Evolutionary conservation across 1,140 invertebrate genomes (phyloP), one percentile per base, ranked within the genome.

Genomic region (Drosophila grimshawi): DNA sequence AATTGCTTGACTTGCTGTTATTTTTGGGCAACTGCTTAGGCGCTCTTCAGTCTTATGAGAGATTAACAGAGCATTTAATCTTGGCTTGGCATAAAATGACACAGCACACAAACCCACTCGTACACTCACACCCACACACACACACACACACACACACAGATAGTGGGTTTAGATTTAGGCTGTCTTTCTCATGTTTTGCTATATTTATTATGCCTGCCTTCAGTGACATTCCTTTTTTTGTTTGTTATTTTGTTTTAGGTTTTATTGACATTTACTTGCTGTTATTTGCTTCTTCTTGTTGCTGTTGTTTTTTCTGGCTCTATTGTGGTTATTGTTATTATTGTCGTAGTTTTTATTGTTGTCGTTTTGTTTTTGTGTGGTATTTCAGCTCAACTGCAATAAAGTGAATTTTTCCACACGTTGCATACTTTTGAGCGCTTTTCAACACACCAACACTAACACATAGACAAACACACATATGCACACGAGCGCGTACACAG

Each of bases 181-280:
- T 61, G 57, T 33, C 62, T 45, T 53, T 48, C 56, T 61, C 4
- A 32, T 67, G 39, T 55, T 68, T 53, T 64, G 55, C 55, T 73
- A 60, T 73, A 60, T 66, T 61, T 67, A 67, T 61, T 52, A 60
- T 60, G 60, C 29, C 41, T 53, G 46, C 8, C 30, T 46, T 37
- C 32, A 4, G 37, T 33, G 57, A 57, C 59, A 7, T 53, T 19
- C 46, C 37, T 39, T 52, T 53, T 39, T n/a, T n/a, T 56, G 19
- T 57, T 6, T 41, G 35, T 53, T 66, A 33, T 49, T 64, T 64
- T 30, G 46, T 46, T 67, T 56, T 60, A 2, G 30, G 46, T 81
- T 81, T 82, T 82, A 79, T 88, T 86, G 80, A 80, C 83, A 83
- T 89, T 88, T 89, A 80, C 85, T 86, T 86, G 85, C 83, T 89